A percentile compares a stretch with the other conserved stretches of the same genome.
Evolutionary conservation across 2,888 invertebrate genomes (phyloP).

Genomic region (Spodoptera exigua): DNA sequence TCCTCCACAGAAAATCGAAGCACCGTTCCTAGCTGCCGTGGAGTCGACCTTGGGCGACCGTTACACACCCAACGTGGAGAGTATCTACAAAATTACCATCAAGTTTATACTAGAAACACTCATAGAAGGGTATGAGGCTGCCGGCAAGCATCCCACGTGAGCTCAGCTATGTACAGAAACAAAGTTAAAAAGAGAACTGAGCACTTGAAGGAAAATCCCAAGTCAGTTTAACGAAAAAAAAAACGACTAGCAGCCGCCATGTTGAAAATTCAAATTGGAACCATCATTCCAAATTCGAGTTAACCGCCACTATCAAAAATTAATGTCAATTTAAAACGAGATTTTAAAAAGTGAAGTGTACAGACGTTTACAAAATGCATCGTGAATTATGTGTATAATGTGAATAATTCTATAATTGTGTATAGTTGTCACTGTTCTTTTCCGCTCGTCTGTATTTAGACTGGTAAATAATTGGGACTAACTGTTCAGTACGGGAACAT

Average conservation of each 20-base stretch:
- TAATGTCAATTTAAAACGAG: conserved; percentile 63
- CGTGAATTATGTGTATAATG: conserved; percentile 68
- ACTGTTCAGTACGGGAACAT: conserved; percentile 60
- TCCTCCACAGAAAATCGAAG: conserved; percentile 94
- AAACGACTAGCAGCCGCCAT: conserved; percentile 24
- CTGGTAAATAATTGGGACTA: conserved; percentile 55
- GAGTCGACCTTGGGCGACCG: conserved; percentile 95
- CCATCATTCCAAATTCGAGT: conserved; percentile 45
- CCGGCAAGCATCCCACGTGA: conserved; percentile 77
- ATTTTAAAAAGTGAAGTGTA: conserved; percentile 59
- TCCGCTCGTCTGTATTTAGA: conserved; percentile 60
- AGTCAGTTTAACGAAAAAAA: conserved; percentile 21
- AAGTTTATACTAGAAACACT: conserved; percentile 96
- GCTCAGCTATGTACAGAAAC: conserved; percentile 54
- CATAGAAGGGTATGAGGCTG: conserved; percentile 93
- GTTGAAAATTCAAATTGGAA: conserved; percentile 51
- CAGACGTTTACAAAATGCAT: conserved; percentile 61
- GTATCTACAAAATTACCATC: conserved; percentile 96
- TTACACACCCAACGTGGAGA: conserved; percentile 96
- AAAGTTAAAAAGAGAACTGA: conserved; percentile 37
- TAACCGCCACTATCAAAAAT: conserved; percentile 41
- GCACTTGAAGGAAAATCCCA: conserved; percentile 27
- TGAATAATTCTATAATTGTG: conserved; percentile 66
- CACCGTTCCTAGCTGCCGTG: conserved; percentile 96
- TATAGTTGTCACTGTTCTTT: conserved; percentile 59